phyloP scores from a whole-genome alignment of 2,888 invertebrate genomes.

The Polydrusus cervinus region DNA sequence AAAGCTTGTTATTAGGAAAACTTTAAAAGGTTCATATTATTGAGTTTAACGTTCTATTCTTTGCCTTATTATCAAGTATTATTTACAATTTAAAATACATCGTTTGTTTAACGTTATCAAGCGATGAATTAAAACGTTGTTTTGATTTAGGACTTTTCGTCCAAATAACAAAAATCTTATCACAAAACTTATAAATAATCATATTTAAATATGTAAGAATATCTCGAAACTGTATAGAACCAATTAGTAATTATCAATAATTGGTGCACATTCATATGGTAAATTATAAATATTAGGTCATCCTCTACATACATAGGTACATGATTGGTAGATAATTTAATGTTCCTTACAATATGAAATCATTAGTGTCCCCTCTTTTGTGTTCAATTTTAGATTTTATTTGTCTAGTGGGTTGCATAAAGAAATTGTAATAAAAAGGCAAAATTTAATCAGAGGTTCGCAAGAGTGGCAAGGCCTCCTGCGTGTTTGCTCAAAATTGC shows the following conservation, averaged over 20 bases:
- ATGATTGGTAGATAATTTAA: neutral
- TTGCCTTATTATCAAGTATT: slow-evolving; percentile 27
- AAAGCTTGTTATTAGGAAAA: slow-evolving; percentile 37
- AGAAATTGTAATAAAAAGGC: too few relatives aligned
- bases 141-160: slow-evolving; percentile 17
- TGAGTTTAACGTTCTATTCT: slow-evolving; percentile 19
- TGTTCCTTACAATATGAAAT: neutral
- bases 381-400: neutral
- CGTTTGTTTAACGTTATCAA: slow-evolving; percentile 19
- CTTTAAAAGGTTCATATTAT: slow-evolving; percentile 22
- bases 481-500: too few relatives aligned
- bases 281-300: too few relatives aligned
- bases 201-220: slow-evolving; percentile 21
- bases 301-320: too few relatives aligned
- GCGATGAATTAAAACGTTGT: neutral
- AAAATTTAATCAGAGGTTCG: too few relatives aligned
- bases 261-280: too few relatives aligned
- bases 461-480: too few relatives aligned
- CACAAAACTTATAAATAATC: neutral
- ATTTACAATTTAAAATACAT: slow-evolving; percentile 39
- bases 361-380: neutral
- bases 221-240: neutral
- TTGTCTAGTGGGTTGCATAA: too few relatives aligned
- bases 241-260: too few relatives aligned
- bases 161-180: slow-evolving; percentile 15